Evolutionary conservation across 2,888 invertebrate genomes (phyloP).

Genomic region (Perizoma flavofasciatum): DNA sequence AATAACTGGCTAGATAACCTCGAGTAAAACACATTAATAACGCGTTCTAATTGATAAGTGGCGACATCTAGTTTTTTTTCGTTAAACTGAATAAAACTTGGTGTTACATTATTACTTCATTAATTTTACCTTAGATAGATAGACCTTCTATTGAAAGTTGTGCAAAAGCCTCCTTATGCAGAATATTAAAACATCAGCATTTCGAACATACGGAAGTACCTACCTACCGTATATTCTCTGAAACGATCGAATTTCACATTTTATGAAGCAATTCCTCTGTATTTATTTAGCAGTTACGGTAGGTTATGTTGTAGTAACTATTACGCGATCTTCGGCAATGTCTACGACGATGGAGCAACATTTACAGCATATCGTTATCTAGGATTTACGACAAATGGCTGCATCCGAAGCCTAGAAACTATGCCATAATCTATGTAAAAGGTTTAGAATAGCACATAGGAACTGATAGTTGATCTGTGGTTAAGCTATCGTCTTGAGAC

Average conservation of each 20-base stretch:
- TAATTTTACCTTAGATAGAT: too few relatives aligned
- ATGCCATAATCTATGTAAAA: slow-evolving; percentile 1
- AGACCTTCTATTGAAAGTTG: too few relatives aligned
- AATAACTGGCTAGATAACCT: too few relatives aligned
- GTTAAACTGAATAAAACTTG: too few relatives aligned
- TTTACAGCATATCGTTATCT: slow-evolving; percentile 29
- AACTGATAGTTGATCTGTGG: slow-evolving; percentile 11
- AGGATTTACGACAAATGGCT: slow-evolving; percentile 31
- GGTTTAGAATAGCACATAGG: neutral
- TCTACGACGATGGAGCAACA: slow-evolving; percentile 26
- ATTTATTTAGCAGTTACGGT: slow-evolving; percentile 15
- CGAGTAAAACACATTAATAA: too few relatives aligned
- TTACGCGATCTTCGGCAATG: slow-evolving; percentile 8
- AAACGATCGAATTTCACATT: slow-evolving; percentile 1
- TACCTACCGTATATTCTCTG: neutral
- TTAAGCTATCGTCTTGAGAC: slow-evolving; percentile 6
- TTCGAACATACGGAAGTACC: neutral
- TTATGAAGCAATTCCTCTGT: slow-evolving; percentile 6
- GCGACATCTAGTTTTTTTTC: too few relatives aligned
- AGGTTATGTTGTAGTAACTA: slow-evolving; percentile 13
- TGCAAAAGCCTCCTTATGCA: too few relatives aligned
- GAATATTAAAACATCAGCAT: too few relatives aligned
- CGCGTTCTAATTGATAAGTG: too few relatives aligned
- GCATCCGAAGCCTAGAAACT: slow-evolving; percentile 8
- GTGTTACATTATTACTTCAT: too few relatives aligned